Evolutionary conservation across 2,888 invertebrate species (phyloP).

Genomic region (Arrhopalites spinosus): DNA sequence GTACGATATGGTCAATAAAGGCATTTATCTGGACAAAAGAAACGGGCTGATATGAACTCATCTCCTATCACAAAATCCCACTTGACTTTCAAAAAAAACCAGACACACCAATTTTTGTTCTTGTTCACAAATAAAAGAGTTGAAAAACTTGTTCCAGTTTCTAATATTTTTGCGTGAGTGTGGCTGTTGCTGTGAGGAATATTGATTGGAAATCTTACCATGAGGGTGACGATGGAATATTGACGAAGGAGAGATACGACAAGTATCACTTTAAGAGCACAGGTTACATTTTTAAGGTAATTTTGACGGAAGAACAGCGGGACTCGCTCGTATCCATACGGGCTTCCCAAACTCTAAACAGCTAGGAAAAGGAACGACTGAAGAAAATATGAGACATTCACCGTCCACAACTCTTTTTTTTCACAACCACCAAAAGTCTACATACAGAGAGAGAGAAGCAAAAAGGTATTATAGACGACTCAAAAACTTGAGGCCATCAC

Average conservation of each 20-base stretch:
- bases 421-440: too few relatives aligned
- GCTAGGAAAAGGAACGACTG: constrained; percentile 50
- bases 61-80: too few relatives aligned
- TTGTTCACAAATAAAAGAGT: too few relatives aligned
- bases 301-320: constrained; percentile 37
- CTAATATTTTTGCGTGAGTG: too few relatives aligned
- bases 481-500: not conserved
- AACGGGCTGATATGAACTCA: not conserved
- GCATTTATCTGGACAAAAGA: not conserved
- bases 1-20: not conserved
- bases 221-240: constrained; percentile 34
- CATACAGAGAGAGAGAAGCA: constrained; percentile 39
- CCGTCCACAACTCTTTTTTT: not conserved
- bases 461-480: constrained; percentile 5
- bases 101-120: too few relatives aligned
- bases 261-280: constrained; percentile 38
- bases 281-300: constrained; percentile 41
- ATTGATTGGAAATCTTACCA: constrained; percentile 37
- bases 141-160: too few relatives aligned
- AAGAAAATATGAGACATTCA: constrained; percentile 37
- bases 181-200: too few relatives aligned
- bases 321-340: constrained; percentile 41
- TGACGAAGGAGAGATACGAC: constrained; percentile 32
- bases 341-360: constrained; percentile 46
- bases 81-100: too few relatives aligned